Conservation (phyloP, 2,113 vertebrate species). For the Etia nguti region DNA sequence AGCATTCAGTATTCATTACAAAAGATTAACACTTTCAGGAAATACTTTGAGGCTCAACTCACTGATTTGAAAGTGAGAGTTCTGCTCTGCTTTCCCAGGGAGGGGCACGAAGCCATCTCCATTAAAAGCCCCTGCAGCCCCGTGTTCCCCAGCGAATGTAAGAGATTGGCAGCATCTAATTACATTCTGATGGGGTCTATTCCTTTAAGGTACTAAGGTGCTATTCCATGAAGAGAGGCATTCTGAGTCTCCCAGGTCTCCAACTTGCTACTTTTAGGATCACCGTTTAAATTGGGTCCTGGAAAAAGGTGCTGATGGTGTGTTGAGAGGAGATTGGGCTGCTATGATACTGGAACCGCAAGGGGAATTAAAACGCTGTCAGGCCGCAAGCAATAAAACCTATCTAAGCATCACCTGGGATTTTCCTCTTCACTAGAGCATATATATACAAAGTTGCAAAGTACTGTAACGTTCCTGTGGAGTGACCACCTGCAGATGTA, state of each 20-base stretch:
- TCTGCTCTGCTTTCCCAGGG: conserved; percentile 29
- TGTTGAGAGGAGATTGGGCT: conserved; percentile 43
- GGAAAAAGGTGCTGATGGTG: conserved; percentile 60
- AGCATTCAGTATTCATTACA: not conserved
- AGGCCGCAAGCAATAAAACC: conserved; percentile 49
- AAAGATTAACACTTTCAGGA: not conserved
- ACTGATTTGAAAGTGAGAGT: not conserved
- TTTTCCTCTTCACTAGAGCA: conserved; percentile 45
- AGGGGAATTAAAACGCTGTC: conserved; percentile 63
- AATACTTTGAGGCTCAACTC: conserved; percentile 16
- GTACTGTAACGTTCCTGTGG: conserved; percentile 28
- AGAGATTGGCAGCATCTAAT: conserved; percentile 66
- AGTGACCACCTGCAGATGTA: not conserved
- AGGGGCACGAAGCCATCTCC: conserved; percentile 3
- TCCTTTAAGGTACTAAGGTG: conserved; percentile 51
- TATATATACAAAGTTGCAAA: conserved; percentile 13
- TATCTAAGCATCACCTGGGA: conserved; percentile 41
- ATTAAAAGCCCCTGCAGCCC: conserved; percentile 14
- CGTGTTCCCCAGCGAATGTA: conserved; percentile 3
- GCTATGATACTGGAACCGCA: conserved; percentile 50
- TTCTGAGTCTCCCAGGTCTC: conserved; percentile 29
- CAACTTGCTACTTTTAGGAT: conserved; percentile 53
- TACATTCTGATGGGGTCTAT: conserved; percentile 25
- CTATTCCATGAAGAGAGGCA: conserved; percentile 27
- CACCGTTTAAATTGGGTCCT: conserved; percentile 52